A percentile compares a stretch with the other conserved stretches of the same genome.
These are phyloP conservation scores for Idaea dimidiata DNA, from an alignment of 2,888 invertebrate genomes.

Conservation along the genomic window DNA sequence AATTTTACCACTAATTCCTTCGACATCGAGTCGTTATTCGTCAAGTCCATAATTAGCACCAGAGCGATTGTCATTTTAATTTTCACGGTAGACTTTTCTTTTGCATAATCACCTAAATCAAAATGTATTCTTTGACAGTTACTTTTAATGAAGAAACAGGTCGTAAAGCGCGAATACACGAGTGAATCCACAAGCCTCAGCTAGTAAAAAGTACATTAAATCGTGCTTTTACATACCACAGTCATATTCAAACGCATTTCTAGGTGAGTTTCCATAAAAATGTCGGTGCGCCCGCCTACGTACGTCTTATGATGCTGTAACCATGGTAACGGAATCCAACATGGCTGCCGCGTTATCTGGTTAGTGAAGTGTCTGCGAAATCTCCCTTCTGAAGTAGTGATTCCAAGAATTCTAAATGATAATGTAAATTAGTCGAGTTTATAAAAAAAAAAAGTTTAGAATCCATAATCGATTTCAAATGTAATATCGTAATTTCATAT, in stretches of 20 bases:
- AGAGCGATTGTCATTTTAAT: no score
- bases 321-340: conserved; percentile 66
- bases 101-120: no score
- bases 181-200: background rate
- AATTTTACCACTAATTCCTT: no score
- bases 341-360: conserved; percentile 62
- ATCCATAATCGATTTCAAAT: conserved; percentile 12
- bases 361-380: conserved; percentile 44
- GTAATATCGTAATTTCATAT: conserved; percentile 7
- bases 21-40: no score
- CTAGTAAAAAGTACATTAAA: background rate
- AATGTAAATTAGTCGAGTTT: conserved; percentile 17
- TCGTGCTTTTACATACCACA: background rate
- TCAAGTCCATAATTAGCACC: no score
- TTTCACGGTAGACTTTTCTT: no score
- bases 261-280: conserved; percentile 22
- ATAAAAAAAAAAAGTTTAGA: no score
- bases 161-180: no score
- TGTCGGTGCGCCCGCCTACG: conserved; percentile 44
- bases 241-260: background rate
- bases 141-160: no score
- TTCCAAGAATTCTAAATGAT: conserved; percentile 23
- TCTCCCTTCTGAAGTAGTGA: conserved; percentile 21
- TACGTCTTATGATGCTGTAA: conserved; percentile 55
- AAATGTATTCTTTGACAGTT: no score